Percentiles rank a stretch among this genome's conserved stretches.
These are phyloP conservation scores for Pachyseris speciosa DNA, from an alignment of 64 coral and sea anemone species.

Conservation along the genomic window DNA sequence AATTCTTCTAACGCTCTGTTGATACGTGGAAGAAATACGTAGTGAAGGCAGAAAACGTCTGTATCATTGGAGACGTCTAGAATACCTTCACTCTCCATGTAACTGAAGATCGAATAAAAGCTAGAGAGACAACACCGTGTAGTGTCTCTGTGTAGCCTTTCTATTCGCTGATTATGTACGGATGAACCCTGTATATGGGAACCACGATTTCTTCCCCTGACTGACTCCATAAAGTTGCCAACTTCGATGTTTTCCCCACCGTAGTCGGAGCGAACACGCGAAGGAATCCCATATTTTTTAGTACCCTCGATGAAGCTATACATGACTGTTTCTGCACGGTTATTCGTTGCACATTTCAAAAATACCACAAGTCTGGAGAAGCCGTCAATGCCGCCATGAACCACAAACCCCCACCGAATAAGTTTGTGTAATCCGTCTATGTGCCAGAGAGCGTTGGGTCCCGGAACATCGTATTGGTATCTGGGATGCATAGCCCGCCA, in stretches of 20 bases:
- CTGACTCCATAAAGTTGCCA: neutral
- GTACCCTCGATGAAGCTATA: neutral
- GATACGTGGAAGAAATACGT: too few relatives aligned
- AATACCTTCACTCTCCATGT: neutral
- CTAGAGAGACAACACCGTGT: neutral
- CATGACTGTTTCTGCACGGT: slow-evolving; percentile 4
- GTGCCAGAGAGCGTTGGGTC: slow-evolving; percentile 52
- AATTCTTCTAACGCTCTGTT: too few relatives aligned
- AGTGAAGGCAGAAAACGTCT: too few relatives aligned
- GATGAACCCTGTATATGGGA: neutral
- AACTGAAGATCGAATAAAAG: neutral
- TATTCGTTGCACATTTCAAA: neutral
- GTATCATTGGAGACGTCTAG: neutral
- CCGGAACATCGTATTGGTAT: too few relatives aligned
- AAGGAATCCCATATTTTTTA: neutral
- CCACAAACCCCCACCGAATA: slow-evolving; percentile 14
- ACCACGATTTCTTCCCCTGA: neutral
- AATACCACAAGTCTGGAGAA: neutral
- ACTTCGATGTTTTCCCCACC: neutral
- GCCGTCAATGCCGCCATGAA: slow-evolving; percentile 41
- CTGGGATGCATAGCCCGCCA: slow-evolving; percentile 25
- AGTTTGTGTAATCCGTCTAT: slow-evolving; percentile 32
- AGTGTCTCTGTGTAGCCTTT: neutral
- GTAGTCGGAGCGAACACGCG: neutral
- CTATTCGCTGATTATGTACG: neutral